Base-by-base conservation (phyloP, 1,140 invertebrate genomes). In the Drosophila cardini region DNA sequence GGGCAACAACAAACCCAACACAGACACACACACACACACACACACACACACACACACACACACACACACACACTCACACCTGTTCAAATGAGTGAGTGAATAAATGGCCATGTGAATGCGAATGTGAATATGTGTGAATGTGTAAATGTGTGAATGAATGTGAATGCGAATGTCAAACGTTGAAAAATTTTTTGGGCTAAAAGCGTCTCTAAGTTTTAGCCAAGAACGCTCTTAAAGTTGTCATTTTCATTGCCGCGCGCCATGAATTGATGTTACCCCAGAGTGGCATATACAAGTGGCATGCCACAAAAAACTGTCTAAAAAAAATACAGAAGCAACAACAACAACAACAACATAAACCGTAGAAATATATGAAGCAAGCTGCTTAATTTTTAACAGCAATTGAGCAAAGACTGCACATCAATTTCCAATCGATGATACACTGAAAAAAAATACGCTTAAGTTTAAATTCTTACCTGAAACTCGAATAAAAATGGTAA, bases 181-280 rank as follows among this genome's bases (percentile, higher is more conserved):
- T 34, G 18, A 16, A 21, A 7, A 67, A 65, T 42, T 57, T 57
- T 38, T 21, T 52, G 16, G 15, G 34, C 65, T 42, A 50, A 69
- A 50, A 52, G 45, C 45, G 36, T 34, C 21, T 58, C 42, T 9
- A 40, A 67, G 45, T 45, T 46, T 30, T 40, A 5, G n/a, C 50
- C 9, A 26, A 26, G 36, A 50, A 32, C 18, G 57, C 48, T 48
- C 71, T 69, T 73, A 61, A 69, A 68, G 71, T 68, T 60, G 42
- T 21, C 18, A 58, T 43, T 38, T 5, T 26, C 21, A 26, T 26
- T 3, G 21, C 21, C 21, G 21, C 21, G 5, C n/a, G 38, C 55
- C 18, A 62, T 43, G 55, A 46, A 72, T 72, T 67, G 55, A 72
- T 72, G 46, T 36, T n/a, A 63, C 70, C 46, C 70, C 53, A 13